These are phyloP conservation scores for Characodon lateralis DNA, from an alignment of 2,797 vertebrate genomes.

Conservation along the genomic window DNA sequence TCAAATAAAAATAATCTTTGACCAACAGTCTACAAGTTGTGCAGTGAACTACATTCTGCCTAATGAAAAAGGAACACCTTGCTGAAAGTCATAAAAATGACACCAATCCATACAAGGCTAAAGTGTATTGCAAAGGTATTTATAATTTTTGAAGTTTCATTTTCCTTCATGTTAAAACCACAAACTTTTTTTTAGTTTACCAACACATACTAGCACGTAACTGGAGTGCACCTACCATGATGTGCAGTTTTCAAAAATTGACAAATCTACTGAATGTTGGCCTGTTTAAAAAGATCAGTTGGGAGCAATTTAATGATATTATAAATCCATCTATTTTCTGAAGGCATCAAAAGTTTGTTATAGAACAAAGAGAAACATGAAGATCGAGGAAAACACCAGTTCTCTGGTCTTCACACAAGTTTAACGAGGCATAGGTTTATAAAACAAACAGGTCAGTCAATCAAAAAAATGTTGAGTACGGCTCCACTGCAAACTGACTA, in stretches of 20 bases:
- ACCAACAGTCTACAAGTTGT: neutral
- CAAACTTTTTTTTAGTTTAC: neutral
- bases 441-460: neutral
- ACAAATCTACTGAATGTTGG: neutral
- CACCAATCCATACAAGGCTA: neutral
- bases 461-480: neutral
- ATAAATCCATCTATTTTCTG: neutral
- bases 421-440: no score
- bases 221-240: no score
- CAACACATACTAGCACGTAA: neutral
- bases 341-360: neutral
- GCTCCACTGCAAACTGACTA: no score
- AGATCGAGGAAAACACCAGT: neutral
- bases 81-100: neutral
- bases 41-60: constrained; percentile 11
- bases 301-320: neutral
- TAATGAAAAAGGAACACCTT: constrained; percentile 1
- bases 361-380: neutral
- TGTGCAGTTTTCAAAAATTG: neutral
- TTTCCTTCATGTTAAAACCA: neutral
- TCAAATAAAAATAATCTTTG: neutral
- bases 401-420: no score
- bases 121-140: neutral
- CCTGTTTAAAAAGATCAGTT: neutral
- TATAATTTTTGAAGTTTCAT: neutral